Evolutionary conservation across 2,113 vertebrate genomes (phyloP).

Genomic region (Microtus montanus): DNA sequence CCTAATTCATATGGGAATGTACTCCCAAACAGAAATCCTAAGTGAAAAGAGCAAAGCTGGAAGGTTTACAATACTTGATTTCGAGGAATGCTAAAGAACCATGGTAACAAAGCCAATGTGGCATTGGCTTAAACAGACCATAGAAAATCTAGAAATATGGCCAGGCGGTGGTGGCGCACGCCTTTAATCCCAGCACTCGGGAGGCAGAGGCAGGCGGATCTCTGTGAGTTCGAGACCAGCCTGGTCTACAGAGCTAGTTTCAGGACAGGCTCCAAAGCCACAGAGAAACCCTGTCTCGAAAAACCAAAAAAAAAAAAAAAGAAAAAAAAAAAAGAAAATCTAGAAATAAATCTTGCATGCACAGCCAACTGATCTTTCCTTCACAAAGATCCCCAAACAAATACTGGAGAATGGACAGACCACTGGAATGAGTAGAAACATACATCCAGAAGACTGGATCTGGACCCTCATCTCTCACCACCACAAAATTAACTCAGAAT

Average conservation of each 20-base stretch:
- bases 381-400: neutral
- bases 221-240: no score
- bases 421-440: neutral
- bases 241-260: no score
- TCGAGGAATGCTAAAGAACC: neutral
- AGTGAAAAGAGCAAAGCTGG: neutral
- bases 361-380: neutral
- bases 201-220: no score
- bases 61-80: neutral
- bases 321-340: no score
- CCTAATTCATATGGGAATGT: neutral
- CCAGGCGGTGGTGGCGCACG: no score
- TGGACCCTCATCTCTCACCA: neutral
- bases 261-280: no score
- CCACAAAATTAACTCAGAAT: neutral
- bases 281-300: no score
- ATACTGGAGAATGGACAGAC: neutral
- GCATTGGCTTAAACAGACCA: neutral
- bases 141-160: neutral
- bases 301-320: no score
- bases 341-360: neutral
- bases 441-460: neutral
- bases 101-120: neutral
- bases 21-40: neutral
- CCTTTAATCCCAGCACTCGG: no score